Conservation (phyloP, 2,113 vertebrate genomes). For the Plotosus lineatus region DNA sequence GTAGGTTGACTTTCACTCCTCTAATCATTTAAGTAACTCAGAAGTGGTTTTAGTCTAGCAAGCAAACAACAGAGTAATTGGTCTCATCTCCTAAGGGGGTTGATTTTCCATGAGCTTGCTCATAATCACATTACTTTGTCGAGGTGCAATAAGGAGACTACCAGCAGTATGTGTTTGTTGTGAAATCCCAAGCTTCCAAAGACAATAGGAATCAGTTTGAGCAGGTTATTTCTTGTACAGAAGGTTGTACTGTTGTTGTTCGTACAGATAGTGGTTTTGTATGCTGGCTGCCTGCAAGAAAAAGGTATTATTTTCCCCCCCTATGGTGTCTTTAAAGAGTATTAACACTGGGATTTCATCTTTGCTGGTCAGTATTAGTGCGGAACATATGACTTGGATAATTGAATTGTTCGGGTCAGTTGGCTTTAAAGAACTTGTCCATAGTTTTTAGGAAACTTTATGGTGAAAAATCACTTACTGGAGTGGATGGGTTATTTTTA, state of each 20-base stretch:
- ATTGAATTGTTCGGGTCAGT: background rate
- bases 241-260: constrained; percentile 14
- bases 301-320: background rate
- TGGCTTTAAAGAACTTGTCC: constrained; percentile 11
- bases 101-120: constrained; percentile 65
- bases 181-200: constrained; percentile 36
- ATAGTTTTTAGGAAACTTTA: background rate
- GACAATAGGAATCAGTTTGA: constrained; percentile 29
- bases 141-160: constrained; percentile 41
- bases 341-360: background rate
- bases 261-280: background rate
- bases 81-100: constrained; percentile 68
- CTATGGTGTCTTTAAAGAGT: background rate
- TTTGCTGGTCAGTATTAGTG: background rate
- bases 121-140: constrained; percentile 70
- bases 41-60: constrained; percentile 63
- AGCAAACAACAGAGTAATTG: constrained; percentile 71
- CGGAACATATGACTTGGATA: background rate
- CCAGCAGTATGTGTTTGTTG: constrained; percentile 38
- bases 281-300: background rate
- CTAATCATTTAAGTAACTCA: constrained; percentile 61
- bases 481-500: constrained; percentile 4
- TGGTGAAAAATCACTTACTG: background rate
- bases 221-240: constrained; percentile 25
- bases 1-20: constrained; percentile 52